These are phyloP conservation scores for Takifugu bimaculatus DNA, from an alignment of 2,113 vertebrate species.

Conservation along the genomic window DNA sequence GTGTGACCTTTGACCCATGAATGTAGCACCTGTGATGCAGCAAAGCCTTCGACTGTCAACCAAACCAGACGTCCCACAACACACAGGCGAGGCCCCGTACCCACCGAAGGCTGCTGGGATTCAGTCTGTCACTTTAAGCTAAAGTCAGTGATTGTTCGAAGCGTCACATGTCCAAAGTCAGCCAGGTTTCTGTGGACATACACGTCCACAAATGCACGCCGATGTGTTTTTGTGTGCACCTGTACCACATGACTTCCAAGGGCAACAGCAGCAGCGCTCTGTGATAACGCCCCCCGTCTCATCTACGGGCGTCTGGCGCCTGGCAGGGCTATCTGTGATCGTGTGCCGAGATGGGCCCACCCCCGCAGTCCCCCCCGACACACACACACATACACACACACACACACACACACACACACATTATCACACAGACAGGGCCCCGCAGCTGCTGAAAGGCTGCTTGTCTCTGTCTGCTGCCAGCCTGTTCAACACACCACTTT, in stretches of 20 bases:
- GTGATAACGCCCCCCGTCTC: constrained; percentile 52
- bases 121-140: too few relatives aligned
- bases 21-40: too few relatives aligned
- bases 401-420: constrained; percentile 11
- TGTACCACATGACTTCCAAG: constrained; percentile 39
- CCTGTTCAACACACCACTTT: constrained; percentile 61
- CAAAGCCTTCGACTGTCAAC: too few relatives aligned
- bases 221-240: constrained; percentile 2
- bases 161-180: too few relatives aligned
- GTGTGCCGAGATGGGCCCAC: constrained; percentile 47
- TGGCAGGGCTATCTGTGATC: constrained; percentile 56
- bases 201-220: too few relatives aligned
- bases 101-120: too few relatives aligned
- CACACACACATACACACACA: too few relatives aligned
- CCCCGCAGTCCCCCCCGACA: background rate
- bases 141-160: too few relatives aligned
- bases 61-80: too few relatives aligned
- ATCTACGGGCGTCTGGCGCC: constrained; percentile 55
- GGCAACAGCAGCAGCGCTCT: constrained; percentile 39
- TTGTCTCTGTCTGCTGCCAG: constrained; percentile 56
- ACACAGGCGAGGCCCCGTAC: too few relatives aligned
- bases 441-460: constrained; percentile 66
- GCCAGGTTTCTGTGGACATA: too few relatives aligned
- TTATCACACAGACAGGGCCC: constrained; percentile 43
- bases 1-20: too few relatives aligned